Conservation (phyloP, 1,140 invertebrate species). For the Anagrus nilaparvatae region DNA sequence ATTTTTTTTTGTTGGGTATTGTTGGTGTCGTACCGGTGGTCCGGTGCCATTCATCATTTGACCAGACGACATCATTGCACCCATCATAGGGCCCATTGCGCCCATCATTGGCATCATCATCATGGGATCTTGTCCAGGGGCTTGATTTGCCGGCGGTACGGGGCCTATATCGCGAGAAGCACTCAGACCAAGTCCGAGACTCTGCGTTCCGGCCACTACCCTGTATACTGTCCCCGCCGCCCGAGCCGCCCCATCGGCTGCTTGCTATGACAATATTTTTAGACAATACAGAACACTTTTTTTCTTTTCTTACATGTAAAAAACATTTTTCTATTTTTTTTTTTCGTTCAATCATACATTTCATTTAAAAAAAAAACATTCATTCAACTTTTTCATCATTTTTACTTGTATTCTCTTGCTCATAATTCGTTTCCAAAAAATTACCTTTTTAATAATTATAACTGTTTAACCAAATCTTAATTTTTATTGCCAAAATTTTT, state of each 20-base stretch:
- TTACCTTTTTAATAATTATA: too few species aligned
- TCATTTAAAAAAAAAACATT: too few species aligned
- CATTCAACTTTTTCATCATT: slow-evolving; percentile 11
- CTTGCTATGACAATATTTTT: slow-evolving; percentile 46
- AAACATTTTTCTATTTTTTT: background rate
- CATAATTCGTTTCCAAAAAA: too few species aligned
- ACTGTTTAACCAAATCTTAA: too few species aligned
- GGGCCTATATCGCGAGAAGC: slow-evolving; percentile 51
- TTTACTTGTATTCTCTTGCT: too few species aligned
- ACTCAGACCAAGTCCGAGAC: slow-evolving; percentile 57
- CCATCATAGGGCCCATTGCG: slow-evolving; percentile 17
- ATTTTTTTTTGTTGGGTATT: too few species aligned
- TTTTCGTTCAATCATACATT: background rate
- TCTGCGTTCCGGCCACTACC: slow-evolving; percentile 65
- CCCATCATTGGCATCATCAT: slow-evolving; percentile 23
- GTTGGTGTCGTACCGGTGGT: too few species aligned
- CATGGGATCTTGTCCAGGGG: slow-evolving; percentile 43
- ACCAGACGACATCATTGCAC: slow-evolving; percentile 36
- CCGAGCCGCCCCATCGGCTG: slow-evolving; percentile 63
- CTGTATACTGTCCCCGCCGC: slow-evolving; percentile 65
- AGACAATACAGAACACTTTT: background rate
- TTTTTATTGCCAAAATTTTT: too few species aligned
- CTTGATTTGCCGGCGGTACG: too few species aligned
- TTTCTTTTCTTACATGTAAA: background rate
- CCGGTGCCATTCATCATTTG: too few species aligned